Evolutionary conservation across 1,140 invertebrate species (phyloP).

Genomic region (Thaumatotibia leucotreta): DNA sequence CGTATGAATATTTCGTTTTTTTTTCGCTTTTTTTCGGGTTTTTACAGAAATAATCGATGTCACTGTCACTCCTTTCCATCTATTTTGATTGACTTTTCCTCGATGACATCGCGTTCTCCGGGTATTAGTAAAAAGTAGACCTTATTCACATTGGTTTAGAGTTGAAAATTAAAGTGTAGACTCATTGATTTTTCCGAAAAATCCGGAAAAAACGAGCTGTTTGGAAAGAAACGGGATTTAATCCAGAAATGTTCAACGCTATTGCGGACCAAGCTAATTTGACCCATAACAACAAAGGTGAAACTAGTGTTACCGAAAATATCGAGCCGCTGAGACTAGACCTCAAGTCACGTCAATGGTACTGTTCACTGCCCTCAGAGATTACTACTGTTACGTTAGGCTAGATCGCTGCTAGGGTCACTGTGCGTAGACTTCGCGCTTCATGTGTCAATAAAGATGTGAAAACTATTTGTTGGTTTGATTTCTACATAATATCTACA

Average conservation of each 20-base stretch:
- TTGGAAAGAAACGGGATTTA: no score
- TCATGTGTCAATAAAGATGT: slow-evolving; percentile 67
- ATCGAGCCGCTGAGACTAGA: not conserved
- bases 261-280: not conserved
- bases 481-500: not conserved
- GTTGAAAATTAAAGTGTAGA: no score
- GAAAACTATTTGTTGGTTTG: slow-evolving; percentile 30
- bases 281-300: not conserved
- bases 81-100: no score
- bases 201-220: no score
- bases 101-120: no score
- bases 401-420: slow-evolving; percentile 40
- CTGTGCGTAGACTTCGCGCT: slow-evolving; percentile 55
- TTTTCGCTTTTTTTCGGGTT: no score
- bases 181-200: no score
- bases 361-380: slow-evolving; percentile 51
- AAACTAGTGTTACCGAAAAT: not conserved
- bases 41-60: no score
- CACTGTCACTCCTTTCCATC: no score
- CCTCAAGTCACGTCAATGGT: slow-evolving; percentile 4
- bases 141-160: no score
- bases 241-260: not conserved
- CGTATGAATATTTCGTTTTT: no score
- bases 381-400: slow-evolving; percentile 51
- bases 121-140: no score